Percentiles rank a stretch among this genome's conserved stretches.
These are phyloP conservation scores for Neosilurus hyrtlii DNA, from an alignment of 2,797 vertebrate species.

Conservation along the genomic window DNA sequence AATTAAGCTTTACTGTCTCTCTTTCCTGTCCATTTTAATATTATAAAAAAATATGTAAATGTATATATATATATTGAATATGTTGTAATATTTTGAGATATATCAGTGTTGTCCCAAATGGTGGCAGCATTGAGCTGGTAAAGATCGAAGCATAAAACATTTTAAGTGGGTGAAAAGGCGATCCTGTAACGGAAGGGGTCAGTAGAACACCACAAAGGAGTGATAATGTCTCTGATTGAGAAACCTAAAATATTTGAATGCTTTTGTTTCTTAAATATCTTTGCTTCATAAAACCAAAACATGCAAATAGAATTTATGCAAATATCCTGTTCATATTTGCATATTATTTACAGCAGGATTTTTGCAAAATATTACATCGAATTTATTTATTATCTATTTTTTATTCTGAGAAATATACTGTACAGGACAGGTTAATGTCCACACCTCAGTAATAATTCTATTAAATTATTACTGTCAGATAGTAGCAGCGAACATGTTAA, in stretches of 20 bases:
- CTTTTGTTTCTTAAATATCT: neutral
- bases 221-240: neutral
- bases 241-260: neutral
- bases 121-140: conserved; percentile 22
- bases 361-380: too few relatives aligned
- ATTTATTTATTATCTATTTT: too few relatives aligned
- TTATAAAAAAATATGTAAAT: too few relatives aligned
- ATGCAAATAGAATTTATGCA: neutral
- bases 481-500: neutral
- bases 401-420: neutral
- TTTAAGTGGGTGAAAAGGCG: neutral
- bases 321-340: neutral
- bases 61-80: too few relatives aligned
- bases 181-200: conserved; percentile 14
- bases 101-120: neutral
- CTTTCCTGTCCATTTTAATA: too few relatives aligned
- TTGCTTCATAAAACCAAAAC: neutral
- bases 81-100: too few relatives aligned
- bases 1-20: too few relatives aligned
- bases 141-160: neutral
- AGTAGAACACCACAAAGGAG: neutral
- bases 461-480: neutral
- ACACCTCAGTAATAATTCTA: neutral
- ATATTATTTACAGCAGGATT: neutral
- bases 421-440: neutral